Base-by-base conservation (phyloP, 2,113 vertebrate species). In the Mormoops blainvillei region DNA sequence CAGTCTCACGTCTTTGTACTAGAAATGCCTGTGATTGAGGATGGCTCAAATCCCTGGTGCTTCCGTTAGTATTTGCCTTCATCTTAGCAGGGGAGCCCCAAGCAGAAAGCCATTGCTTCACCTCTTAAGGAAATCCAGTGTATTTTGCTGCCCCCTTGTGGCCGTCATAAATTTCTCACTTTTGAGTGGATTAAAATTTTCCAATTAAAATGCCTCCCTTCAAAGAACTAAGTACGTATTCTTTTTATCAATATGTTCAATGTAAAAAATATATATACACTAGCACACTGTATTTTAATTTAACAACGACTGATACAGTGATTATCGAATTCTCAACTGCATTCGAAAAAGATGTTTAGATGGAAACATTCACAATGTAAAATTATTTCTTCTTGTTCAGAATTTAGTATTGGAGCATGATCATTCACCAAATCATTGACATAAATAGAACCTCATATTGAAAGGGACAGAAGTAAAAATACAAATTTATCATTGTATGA, bases 121-220 rank as follows among this genome's bases (percentile, higher is more conserved):
- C 8, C 22, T 3, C 33, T 11, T 3, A 5, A 24, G 50, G 78
- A 77, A 93, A 98, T 97, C 50, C 43, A 1, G 67, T 87, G 96
- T 97, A 54, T 96, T 98, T 94, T 98, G 97, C 97, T 98, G 97
- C 80, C 98, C 92, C 89, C 98, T 88, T 70, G 95, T 97, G 98
- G 95, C 36, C 76, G 43, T 4, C 58, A 67, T n/a, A 82, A 86
- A 92, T 96, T 85, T 61, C 78, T 88, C 2, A 14, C 15, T 67
- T 94, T 43, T 68, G 18, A 56, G 76, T 18, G 52, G 11, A 87
- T 78, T 43, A 82, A 93, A 89, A 81, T 41, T 65, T 74, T 92
- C 84, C 74, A 58, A 24, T 31, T 48, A 87, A 92, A 97, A 78
- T 8, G 31, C 48, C 58, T 87, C 67, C 43, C 7, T 36, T 56